A percentile compares a stretch with the other conserved stretches of the same genome.
These are phyloP conservation scores for Ecliptopera silaceata DNA, from an alignment of 2,888 invertebrate genomes.

Conservation along the genomic window DNA sequence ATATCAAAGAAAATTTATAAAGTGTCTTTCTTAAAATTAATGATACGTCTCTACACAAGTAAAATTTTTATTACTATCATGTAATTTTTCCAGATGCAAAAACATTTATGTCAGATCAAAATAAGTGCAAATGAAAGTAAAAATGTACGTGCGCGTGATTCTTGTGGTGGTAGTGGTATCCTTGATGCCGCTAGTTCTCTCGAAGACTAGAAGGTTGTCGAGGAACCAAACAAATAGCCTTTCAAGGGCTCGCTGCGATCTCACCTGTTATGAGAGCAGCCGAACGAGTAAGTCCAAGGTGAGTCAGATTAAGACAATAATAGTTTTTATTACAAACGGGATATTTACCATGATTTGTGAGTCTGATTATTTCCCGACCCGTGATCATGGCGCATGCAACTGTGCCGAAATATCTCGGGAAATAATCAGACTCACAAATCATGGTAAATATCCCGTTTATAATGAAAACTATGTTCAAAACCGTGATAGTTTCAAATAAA, in stretches of 20 bases:
- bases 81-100: constrained; percentile 24
- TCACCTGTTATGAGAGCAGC: constrained; percentile 77
- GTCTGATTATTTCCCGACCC: too few species aligned
- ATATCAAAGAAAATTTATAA: too few species aligned
- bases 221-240: constrained; percentile 77
- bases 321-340: too few species aligned
- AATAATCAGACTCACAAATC: too few species aligned
- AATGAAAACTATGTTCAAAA: too few species aligned
- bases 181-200: constrained; percentile 49
- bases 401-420: too few species aligned
- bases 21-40: too few species aligned
- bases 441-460: too few species aligned
- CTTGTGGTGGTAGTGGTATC: constrained; percentile 53
- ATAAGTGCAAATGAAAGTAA: constrained; percentile 32
- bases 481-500: too few species aligned
- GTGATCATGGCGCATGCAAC: too few species aligned
- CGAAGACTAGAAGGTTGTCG: constrained; percentile 62
- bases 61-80: background rate
- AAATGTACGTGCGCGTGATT: constrained; percentile 58
- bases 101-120: constrained; percentile 1
- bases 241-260: constrained; percentile 84
- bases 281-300: constrained; percentile 69
- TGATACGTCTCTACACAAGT: too few species aligned
- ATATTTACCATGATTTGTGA: too few species aligned
- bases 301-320: constrained; percentile 37